Evolutionary conservation across 2,888 invertebrate species (phyloP).

Genomic region (Timandra comae): DNA sequence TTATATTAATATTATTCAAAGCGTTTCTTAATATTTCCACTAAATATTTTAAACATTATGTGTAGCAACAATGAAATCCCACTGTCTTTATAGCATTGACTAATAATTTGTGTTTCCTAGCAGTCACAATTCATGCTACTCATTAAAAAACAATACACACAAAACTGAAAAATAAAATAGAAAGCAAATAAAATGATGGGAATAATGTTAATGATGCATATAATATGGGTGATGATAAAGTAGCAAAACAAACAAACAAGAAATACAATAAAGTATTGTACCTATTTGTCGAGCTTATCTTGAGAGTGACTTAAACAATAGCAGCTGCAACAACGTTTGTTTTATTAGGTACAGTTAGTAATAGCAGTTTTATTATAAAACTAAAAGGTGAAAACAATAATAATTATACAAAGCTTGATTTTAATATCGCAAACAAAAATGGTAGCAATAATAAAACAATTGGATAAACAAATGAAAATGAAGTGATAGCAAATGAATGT

Average conservation of each 20-base stretch:
- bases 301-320: slow-evolving; percentile 75
- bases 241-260: slow-evolving; percentile 49
- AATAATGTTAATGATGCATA: slow-evolving; percentile 9
- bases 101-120: no score
- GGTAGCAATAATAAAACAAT: background rate
- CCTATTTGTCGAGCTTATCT: slow-evolving; percentile 71
- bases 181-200: slow-evolving; percentile 10
- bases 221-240: slow-evolving; percentile 15
- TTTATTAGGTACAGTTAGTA: slow-evolving; percentile 48
- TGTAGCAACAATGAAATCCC: no score
- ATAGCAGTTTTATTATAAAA: no score
- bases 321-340: slow-evolving; percentile 68
- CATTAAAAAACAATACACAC: slow-evolving; percentile 12
- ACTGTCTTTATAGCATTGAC: background rate
- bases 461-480: slow-evolving; percentile 8
- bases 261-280: slow-evolving; percentile 56
- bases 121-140: no score
- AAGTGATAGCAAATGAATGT: slow-evolving; percentile 10
- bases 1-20: no score
- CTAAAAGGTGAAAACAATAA: slow-evolving; percentile 1
- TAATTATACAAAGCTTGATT: background rate
- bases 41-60: no score
- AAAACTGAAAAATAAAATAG: slow-evolving; percentile 1
- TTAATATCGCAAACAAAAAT: background rate
- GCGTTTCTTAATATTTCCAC: no score